Evolutionary conservation across 2,113 vertebrate species (phyloP).

Genomic region (Girardinichthys multiradiatus): DNA sequence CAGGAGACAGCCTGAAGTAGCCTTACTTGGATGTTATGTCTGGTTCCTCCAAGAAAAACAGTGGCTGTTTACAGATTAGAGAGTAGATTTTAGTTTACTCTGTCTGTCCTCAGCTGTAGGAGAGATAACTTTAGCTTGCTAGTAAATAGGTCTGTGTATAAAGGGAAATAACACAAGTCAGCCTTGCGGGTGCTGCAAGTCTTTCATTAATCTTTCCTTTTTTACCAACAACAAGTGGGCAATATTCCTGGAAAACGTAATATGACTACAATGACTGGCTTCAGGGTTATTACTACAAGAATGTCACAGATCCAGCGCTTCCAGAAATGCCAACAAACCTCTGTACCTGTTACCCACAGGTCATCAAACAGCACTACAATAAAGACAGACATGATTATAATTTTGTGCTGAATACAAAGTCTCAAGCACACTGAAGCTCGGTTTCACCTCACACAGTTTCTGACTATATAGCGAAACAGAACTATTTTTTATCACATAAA

Average conservation of each 20-base stretch:
- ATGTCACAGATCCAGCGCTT: no score
- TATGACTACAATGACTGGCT: not conserved
- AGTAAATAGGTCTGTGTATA: not conserved
- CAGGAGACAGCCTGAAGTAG: no score
- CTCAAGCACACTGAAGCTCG: not conserved
- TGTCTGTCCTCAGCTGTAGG: no score
- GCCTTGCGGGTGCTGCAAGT: not conserved
- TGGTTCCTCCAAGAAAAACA: not conserved
- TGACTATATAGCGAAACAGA: not conserved
- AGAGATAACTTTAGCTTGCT: no score
- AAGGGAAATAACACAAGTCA: not conserved
- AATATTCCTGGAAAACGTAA: not conserved
- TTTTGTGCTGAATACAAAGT: not conserved
- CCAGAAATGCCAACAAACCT: no score
- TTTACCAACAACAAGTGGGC: not conserved
- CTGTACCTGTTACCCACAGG: not conserved
- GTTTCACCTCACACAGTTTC: not conserved
- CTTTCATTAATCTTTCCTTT: not conserved
- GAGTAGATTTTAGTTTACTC: no score
- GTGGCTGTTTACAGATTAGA: not conserved
- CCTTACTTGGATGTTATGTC: not conserved
- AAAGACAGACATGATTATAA: not conserved
- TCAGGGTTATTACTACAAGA: not conserved
- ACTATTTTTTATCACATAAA: no score
- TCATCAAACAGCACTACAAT: not conserved